Conservation (phyloP, 2,113 vertebrate species). For the Elgaria multicarinata region DNA sequence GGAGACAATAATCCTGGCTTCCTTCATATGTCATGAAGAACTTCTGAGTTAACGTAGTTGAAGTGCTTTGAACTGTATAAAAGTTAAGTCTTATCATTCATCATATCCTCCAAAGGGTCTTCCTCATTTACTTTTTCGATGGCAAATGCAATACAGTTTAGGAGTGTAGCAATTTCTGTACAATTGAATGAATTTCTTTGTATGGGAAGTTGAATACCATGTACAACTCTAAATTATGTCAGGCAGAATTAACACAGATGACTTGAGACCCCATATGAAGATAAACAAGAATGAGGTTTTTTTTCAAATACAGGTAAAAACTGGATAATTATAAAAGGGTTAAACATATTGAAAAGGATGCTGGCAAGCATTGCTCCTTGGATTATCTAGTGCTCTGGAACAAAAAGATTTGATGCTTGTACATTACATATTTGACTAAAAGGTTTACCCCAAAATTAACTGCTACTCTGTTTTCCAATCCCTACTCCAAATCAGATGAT, state of each 20-base stretch:
- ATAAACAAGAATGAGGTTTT: not conserved
- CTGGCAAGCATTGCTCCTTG: not conserved
- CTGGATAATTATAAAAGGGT: not conserved
- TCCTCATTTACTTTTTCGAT: not conserved
- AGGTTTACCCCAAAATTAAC: not conserved
- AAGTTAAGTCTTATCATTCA: not conserved
- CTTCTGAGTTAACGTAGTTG: not conserved
- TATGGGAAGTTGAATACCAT: not conserved
- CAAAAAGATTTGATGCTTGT: not conserved
- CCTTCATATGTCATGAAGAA: not conserved
- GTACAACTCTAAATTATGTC: not conserved
- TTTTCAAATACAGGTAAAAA: not conserved
- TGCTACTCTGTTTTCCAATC: not conserved
- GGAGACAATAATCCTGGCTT: not conserved
- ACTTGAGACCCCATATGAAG: not conserved
- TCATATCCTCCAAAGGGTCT: not conserved
- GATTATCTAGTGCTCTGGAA: not conserved
- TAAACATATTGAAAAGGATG: not conserved
- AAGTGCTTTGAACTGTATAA: not conserved
- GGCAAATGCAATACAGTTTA: not conserved
- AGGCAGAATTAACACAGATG: not conserved
- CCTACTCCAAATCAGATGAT: not conserved
- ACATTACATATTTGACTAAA: not conserved
- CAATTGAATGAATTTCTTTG: not conserved
- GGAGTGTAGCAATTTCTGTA: not conserved